These are phyloP conservation scores for Cremastinae sp. DNA, from an alignment of 2,888 invertebrate genomes.

Conservation along the genomic window DNA sequence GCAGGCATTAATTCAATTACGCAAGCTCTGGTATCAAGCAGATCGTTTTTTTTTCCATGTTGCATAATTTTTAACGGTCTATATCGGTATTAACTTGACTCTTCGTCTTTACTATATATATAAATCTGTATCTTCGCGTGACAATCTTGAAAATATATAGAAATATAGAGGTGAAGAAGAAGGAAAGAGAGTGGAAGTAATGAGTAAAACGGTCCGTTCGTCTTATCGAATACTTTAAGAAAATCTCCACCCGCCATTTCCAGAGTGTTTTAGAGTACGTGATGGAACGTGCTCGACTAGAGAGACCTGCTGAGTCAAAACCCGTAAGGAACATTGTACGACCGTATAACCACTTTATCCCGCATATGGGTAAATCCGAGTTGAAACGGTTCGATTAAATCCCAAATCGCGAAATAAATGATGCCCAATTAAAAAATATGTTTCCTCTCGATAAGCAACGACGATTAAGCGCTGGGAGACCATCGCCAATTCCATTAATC, in stretches of 20 bases:
- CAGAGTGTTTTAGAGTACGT: background rate
- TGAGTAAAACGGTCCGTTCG: background rate
- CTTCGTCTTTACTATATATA: no score
- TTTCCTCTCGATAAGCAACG: no score
- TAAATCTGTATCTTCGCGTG: no score
- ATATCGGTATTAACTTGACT: background rate
- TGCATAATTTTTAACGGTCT: slow-evolving; percentile 7
- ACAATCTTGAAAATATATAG: no score
- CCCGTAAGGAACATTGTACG: background rate
- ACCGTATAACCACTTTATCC: background rate
- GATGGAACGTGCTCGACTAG: background rate
- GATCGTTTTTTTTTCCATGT: slow-evolving; percentile 32
- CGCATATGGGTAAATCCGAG: background rate
- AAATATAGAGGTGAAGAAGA: no score
- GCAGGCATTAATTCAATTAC: slow-evolving; percentile 73
- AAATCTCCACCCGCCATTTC: background rate
- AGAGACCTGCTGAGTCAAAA: background rate
- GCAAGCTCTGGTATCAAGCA: slow-evolving; percentile 44
- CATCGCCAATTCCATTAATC: no score
- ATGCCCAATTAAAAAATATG: no score
- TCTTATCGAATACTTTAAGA: background rate
- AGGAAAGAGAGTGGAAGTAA: slow-evolving; percentile 10
- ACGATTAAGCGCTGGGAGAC: no score
- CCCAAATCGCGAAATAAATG: no score
- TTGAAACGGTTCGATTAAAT: no score